Conservation (phyloP, 2,888 invertebrate species). For the Lepidochitona cinerea region DNA sequence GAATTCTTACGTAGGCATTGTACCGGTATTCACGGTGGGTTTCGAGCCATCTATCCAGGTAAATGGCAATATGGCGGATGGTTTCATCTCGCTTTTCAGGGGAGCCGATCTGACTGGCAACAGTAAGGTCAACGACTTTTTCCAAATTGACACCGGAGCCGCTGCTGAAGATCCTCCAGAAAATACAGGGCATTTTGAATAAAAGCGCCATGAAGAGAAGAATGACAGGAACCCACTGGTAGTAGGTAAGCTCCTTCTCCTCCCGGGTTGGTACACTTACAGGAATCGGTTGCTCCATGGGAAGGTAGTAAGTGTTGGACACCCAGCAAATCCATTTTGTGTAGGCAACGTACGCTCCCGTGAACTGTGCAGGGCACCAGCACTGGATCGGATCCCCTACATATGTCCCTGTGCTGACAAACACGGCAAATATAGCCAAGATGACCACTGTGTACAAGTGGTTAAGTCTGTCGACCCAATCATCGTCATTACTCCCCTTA, state of each 20-base stretch:
- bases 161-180: slow-evolving; percentile 71
- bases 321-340: slow-evolving; percentile 64
- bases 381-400: slow-evolving; percentile 58
- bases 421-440: slow-evolving; percentile 51
- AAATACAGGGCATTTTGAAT: slow-evolving; percentile 72
- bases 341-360: slow-evolving; percentile 53
- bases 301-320: slow-evolving; percentile 59
- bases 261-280: slow-evolving; percentile 37
- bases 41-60: slow-evolving; percentile 56
- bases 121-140: slow-evolving; percentile 55
- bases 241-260: slow-evolving; percentile 54
- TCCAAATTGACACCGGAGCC: slow-evolving; percentile 59
- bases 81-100: slow-evolving; percentile 48
- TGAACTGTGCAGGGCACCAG: slow-evolving; percentile 56
- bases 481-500: slow-evolving; percentile 51
- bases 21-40: slow-evolving; percentile 52
- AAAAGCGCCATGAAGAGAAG: slow-evolving; percentile 72
- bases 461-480: slow-evolving; percentile 58
- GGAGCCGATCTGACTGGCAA: slow-evolving; percentile 44
- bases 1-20: slow-evolving; percentile 46
- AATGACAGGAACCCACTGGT: slow-evolving; percentile 70
- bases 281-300: slow-evolving; percentile 51
- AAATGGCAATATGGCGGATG: slow-evolving; percentile 46
- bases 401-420: slow-evolving; percentile 56
- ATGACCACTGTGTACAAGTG: slow-evolving; percentile 55